Percentiles rank a stretch among this genome's conserved stretches.
phyloP scores from a whole-genome alignment of 2,797 vertebrate species.

The Propithecus perrieri region DNA sequence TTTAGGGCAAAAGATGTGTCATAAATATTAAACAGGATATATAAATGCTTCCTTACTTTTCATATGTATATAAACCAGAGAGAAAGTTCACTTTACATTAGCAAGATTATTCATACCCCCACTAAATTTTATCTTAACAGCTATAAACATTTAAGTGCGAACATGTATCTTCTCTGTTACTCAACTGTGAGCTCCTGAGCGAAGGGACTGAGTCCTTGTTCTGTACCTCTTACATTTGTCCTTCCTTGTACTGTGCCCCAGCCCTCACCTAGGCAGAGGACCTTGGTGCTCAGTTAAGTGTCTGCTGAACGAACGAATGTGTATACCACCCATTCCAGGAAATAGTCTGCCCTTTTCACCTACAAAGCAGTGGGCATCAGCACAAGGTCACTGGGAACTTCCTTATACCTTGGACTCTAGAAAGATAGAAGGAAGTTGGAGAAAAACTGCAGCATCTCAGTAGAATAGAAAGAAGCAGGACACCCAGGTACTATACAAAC shows the following conservation, averaged over 20 bases:
- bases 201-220: not conserved
- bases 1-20: constrained; percentile 15
- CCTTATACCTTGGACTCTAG: not conserved
- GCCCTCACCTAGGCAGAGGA: not conserved
- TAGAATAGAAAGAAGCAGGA: not conserved
- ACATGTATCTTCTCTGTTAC: not conserved
- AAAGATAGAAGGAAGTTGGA: not conserved
- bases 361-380: not conserved
- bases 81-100: not conserved
- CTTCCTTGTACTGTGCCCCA: not conserved
- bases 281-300: not conserved
- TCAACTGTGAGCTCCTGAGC: not conserved
- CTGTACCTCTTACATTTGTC: not conserved
- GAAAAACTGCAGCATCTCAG: not conserved
- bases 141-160: not conserved
- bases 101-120: not conserved
- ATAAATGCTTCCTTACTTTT: constrained; percentile 29
- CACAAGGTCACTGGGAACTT: not conserved
- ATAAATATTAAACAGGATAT: constrained; percentile 47
- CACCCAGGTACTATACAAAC: not conserved
- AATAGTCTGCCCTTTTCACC: not conserved
- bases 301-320: not conserved
- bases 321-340: not conserved
- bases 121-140: not conserved
- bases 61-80: not conserved